These are phyloP conservation scores for Nysson spinosus DNA, from an alignment of 2,888 invertebrate genomes.

Conservation along the genomic window DNA sequence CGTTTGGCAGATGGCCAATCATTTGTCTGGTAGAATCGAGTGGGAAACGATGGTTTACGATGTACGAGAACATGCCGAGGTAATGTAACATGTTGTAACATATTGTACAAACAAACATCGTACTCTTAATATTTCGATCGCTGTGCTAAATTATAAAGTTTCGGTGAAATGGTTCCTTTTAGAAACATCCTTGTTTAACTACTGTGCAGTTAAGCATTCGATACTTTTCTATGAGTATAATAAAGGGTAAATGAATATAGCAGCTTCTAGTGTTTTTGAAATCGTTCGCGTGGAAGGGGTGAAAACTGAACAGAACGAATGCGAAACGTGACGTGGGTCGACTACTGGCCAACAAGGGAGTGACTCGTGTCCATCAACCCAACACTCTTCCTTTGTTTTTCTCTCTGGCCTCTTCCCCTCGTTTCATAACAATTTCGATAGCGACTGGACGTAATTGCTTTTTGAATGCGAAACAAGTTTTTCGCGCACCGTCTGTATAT, in stretches of 20 bases:
- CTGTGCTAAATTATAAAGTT: too few species aligned
- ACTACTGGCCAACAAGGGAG: conserved; percentile 7
- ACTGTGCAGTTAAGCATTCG: too few species aligned
- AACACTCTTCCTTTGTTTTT: not conserved
- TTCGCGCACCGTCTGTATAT: conserved; percentile 19
- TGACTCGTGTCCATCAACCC: conserved; percentile 46
- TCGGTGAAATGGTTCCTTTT: too few species aligned
- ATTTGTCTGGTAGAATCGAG: conserved; percentile 38
- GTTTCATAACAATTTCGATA: conserved; percentile 51
- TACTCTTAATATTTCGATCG: too few species aligned
- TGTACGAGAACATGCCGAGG: too few species aligned
- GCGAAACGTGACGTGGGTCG: conserved; percentile 25
- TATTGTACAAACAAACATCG: too few species aligned
- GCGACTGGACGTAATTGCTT: conserved; percentile 45
- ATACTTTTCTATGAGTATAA: too few species aligned
- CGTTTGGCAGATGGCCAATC: conserved; percentile 52
- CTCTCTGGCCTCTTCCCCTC: not conserved
- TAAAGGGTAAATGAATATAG: too few species aligned
- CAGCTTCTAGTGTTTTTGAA: too few species aligned
- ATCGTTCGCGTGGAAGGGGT: conserved; percentile 24
- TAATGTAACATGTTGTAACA: too few species aligned
- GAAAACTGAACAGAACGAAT: too few species aligned
- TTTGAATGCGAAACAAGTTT: conserved; percentile 39
- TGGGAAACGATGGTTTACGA: conserved; percentile 21
- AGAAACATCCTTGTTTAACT: too few species aligned